phyloP scores from a whole-genome alignment of 2,797 vertebrate species.

The Pseudochirops corinnae region DNA sequence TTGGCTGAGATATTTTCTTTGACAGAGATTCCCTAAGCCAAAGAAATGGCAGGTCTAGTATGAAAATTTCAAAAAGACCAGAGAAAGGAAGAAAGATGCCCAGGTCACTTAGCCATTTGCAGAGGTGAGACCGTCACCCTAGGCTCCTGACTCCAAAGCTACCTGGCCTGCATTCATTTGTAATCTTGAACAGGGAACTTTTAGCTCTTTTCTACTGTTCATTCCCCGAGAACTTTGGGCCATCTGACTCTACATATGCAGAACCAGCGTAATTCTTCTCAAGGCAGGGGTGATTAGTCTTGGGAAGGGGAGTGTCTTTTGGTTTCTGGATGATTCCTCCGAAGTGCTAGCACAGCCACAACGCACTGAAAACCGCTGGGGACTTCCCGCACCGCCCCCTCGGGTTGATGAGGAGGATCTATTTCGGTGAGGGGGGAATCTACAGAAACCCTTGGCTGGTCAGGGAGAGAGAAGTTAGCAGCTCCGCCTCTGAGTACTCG shows the following conservation, averaged over 20 bases:
- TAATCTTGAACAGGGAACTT: not conserved
- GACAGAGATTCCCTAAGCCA: not conserved
- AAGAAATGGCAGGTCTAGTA: not conserved
- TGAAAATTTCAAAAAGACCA: not conserved
- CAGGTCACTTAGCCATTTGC: not conserved
- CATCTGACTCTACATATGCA: not conserved
- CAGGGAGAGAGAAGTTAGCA: not conserved
- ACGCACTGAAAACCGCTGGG: not conserved
- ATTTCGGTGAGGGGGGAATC: not conserved
- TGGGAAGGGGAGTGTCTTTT: not conserved
- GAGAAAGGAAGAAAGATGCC: not conserved
- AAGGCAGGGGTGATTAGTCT: not conserved
- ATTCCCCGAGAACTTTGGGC: not conserved
- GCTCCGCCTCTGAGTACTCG: not conserved
- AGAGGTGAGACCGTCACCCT: not conserved
- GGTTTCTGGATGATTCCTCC: not conserved
- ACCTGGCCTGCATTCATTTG: not conserved
- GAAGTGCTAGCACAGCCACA: not conserved
- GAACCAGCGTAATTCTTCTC: not conserved
- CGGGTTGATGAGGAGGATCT: not conserved
- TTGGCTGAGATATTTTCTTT: not conserved
- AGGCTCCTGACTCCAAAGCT: not conserved
- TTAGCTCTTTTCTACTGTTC: not conserved
- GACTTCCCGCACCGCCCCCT: not conserved
- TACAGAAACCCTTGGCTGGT: not conserved